These are phyloP conservation scores for Etheostoma cragini DNA, from an alignment of 2,113 vertebrate genomes.

Conservation along the genomic window DNA sequence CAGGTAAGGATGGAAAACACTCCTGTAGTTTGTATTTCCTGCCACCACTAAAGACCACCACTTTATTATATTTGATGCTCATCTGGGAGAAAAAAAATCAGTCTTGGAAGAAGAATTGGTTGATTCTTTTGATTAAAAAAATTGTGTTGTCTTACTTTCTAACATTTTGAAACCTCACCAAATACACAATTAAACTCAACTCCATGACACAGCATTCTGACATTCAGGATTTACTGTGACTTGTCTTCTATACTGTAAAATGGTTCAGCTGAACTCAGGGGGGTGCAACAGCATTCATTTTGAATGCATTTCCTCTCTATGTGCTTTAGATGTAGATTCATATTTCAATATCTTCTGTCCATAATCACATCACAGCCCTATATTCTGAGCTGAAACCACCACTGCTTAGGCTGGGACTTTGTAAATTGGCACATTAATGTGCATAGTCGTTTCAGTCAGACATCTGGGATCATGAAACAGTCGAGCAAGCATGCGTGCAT, in stretches of 20 bases:
- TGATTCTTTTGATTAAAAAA: background rate
- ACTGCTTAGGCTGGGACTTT: constrained; percentile 21
- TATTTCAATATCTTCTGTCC: constrained; percentile 59
- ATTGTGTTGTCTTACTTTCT: background rate
- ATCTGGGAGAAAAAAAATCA: too few relatives aligned
- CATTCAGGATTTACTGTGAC: background rate
- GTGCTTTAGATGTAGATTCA: constrained; percentile 56
- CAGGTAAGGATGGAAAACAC: too few relatives aligned
- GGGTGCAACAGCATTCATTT: constrained; percentile 45
- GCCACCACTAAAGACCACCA: too few relatives aligned
- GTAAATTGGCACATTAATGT: constrained; percentile 28
- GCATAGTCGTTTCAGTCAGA: constrained; percentile 11
- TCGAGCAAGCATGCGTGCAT: background rate
- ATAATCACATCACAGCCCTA: constrained; percentile 29
- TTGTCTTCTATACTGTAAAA: constrained; percentile 15
- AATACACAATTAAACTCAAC: background rate
- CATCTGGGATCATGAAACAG: constrained; percentile 36
- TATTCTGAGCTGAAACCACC: constrained; percentile 16
- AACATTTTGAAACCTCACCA: background rate
- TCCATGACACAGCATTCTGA: background rate
- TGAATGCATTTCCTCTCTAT: constrained; percentile 40
- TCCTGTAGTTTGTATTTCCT: too few relatives aligned
- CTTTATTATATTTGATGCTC: too few relatives aligned
- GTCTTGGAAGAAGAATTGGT: background rate
- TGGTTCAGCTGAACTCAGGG: constrained; percentile 9